These are phyloP conservation scores for Sweltsa coloradensis DNA, from an alignment of 1,140 invertebrate species.

Conservation along the genomic window DNA sequence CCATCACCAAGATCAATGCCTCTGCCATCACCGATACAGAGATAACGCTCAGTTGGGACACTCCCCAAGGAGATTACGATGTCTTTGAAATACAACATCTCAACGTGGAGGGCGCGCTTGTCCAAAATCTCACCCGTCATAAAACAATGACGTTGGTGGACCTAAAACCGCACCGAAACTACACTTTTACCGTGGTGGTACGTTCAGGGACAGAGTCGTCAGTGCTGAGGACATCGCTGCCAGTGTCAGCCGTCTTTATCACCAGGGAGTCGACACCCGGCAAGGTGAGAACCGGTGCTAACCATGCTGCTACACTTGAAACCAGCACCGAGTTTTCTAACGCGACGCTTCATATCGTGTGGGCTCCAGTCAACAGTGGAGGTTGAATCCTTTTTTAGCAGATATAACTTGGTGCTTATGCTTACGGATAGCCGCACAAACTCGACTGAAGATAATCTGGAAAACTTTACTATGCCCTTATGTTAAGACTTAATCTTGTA, in stretches of 20 bases:
- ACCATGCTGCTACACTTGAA: no score
- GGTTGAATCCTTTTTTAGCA: no score
- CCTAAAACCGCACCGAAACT: constrained; percentile 71
- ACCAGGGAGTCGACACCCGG: constrained; percentile 75
- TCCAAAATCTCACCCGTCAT: constrained; percentile 58
- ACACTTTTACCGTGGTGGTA: constrained; percentile 81
- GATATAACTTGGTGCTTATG: no score
- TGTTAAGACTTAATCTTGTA: no score
- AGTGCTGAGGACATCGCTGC: constrained; percentile 58
- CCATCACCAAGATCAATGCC: constrained; percentile 67
- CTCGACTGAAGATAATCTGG: no score
- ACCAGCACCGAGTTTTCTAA: no score
- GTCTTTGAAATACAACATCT: constrained; percentile 77
- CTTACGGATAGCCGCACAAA: no score
- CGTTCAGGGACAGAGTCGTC: constrained; percentile 65
- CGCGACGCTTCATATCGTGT: no score
- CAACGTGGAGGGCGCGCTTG: constrained; percentile 46
- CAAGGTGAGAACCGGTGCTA: constrained; percentile 37
- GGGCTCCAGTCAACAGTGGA: no score
- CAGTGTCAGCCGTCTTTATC: constrained; percentile 65
- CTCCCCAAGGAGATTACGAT: constrained; percentile 71
- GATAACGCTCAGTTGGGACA: constrained; percentile 68
- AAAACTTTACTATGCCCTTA: no score
- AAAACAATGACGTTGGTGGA: constrained; percentile 57
- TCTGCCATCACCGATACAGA: constrained; percentile 64